Base-by-base conservation (phyloP, 2,888 invertebrate genomes). In the Folsomia candida region DNA sequence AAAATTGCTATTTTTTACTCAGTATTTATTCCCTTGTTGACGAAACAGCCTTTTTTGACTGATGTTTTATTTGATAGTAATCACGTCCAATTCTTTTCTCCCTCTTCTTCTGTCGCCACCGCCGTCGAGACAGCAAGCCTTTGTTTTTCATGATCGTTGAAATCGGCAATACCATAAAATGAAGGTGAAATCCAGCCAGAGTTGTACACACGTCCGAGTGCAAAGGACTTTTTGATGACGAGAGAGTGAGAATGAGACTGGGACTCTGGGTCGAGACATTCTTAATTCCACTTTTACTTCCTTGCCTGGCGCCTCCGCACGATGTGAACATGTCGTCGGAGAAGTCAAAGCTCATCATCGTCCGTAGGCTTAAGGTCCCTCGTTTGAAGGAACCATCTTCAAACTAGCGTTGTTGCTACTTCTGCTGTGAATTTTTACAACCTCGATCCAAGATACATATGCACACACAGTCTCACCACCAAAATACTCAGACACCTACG, bases 271-370 rank as follows among this genome's bases (percentile, higher is more conserved):
- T 54, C 11, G 4, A 54, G 54, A 54, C 54, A 54, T 20, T 54
- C 22, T 54, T 54, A 54, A 54, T 54, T 54, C 54, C 54, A 54
- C 54, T 54, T 54, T 54, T 54, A 54, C 54, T 54, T 54, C 20
- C 22, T 54, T 20, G 54, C 54, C 54, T 54, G 54, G 54, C 54
- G 54, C 54, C 54, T 54, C 11, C 22, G 18, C 4, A 20, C 22
- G 6, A 6, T 14, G 54, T 54, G 6, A 54, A 54, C 54, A 54
- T 54, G 54, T 54, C 54, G 54, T 54, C 54, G 54, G 54, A 54
- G 22, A 54, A 54, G 54, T 54, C 54, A 54, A 54, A 54, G 54
- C 54, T 14, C n/a, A 54, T 4, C 18, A 14, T 9, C 4, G 37
- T 37, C 37, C 37, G 4, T 37, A 37, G 14, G 37, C 6, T 37